Conservation (phyloP, 2,888 invertebrate genomes). For the Cryptophagus acutangulus region DNA sequence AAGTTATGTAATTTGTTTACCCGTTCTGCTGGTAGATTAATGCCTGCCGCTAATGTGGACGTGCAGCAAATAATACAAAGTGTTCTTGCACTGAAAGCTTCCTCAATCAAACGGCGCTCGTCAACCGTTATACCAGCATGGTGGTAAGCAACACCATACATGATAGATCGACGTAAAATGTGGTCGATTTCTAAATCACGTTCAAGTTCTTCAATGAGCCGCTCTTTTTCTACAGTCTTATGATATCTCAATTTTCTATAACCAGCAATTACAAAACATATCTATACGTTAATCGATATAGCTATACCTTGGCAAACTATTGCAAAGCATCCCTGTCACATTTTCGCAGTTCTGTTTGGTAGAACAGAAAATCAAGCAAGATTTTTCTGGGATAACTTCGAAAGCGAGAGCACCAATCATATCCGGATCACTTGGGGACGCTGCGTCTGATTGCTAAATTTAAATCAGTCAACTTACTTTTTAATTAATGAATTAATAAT, state of each 20-base stretch:
- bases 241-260: conserved; percentile 53
- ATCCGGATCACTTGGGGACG: no score
- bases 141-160: conserved; percentile 87
- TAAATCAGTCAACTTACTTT: no score
- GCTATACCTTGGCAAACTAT: no score
- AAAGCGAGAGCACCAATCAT: conserved; percentile 71
- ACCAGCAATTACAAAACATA: conserved; percentile 9
- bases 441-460: conserved; percentile 63
- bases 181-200: no score
- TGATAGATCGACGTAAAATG: conserved; percentile 62
- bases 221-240: conserved; percentile 57
- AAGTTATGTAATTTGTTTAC: no score
- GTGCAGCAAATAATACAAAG: conserved; percentile 89
- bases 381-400: conserved; percentile 73
- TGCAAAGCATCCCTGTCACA: no score
- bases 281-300: background rate
- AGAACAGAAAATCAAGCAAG: conserved; percentile 90
- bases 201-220: no score
- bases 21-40: conserved; percentile 89
- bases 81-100: conserved; percentile 75
- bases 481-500: no score
- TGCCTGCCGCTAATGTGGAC: conserved; percentile 95
- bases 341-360: conserved; percentile 90
- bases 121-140: conserved; percentile 84
- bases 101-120: conserved; percentile 80